These are phyloP conservation scores for Apaloderma vittatum DNA, from an alignment of 2,113 vertebrate species.

Conservation along the genomic window DNA sequence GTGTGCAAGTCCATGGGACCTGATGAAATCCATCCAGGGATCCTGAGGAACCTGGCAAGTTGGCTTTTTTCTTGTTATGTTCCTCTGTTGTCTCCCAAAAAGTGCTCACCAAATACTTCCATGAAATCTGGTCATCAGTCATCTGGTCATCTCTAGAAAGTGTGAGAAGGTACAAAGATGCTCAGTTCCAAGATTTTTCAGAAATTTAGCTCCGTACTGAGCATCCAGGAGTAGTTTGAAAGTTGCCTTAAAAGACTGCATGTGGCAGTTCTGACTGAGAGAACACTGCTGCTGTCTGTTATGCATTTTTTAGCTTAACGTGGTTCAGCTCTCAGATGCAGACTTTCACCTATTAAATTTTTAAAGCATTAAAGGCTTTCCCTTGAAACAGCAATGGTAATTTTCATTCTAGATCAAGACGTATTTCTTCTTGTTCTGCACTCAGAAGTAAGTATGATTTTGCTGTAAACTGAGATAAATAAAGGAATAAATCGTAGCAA, in stretches of 20 bases:
- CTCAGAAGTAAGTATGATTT: neutral
- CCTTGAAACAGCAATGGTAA: neutral
- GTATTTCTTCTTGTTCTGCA: neutral
- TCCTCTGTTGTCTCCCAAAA: neutral
- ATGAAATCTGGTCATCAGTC: neutral
- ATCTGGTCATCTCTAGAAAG: neutral
- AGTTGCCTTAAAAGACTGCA: neutral
- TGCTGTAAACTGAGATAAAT: neutral
- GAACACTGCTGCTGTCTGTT: neutral
- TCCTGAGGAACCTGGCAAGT: neutral
- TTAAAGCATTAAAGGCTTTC: neutral
- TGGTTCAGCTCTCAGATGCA: neutral
- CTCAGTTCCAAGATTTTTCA: neutral
- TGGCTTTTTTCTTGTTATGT: neutral
- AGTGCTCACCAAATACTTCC: neutral
- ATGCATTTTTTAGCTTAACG: neutral
- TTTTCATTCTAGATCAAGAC: neutral
- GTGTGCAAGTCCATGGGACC: too few relatives aligned
- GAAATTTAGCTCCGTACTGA: neutral
- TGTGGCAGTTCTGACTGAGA: neutral
- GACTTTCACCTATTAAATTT: neutral
- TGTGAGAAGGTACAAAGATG: neutral
- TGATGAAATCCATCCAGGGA: too few relatives aligned
- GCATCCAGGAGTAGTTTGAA: neutral
- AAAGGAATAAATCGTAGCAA: neutral